A percentile compares a stretch with the other conserved stretches of the same genome.
These are phyloP conservation scores for Caerostris darwini DNA, from an alignment of 1,140 invertebrate species.

Conservation along the genomic window DNA sequence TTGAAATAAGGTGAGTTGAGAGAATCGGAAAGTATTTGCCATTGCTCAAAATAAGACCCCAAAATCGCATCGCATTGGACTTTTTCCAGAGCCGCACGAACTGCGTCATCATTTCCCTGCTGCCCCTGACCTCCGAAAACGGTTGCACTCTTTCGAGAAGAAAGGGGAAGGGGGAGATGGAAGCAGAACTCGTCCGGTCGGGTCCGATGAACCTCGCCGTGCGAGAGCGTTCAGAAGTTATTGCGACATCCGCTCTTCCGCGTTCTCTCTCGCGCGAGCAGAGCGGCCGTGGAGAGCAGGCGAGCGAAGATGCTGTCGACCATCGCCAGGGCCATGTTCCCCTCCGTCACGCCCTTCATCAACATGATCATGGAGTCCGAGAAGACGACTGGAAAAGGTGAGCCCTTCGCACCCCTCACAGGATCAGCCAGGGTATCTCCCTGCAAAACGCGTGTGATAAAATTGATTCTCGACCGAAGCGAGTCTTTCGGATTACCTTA, in stretches of 20 bases:
- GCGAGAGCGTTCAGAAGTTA: background rate
- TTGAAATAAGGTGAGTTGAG: too few relatives aligned
- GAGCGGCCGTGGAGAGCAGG: background rate
- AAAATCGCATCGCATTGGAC: too few relatives aligned
- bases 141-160: too few relatives aligned
- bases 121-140: too few relatives aligned
- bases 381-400: slow-evolving; percentile 43
- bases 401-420: background rate
- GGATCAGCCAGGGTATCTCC: too few relatives aligned
- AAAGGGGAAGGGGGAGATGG: background rate
- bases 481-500: too few relatives aligned
- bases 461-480: too few relatives aligned
- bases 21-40: too few relatives aligned
- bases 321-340: slow-evolving; percentile 67
- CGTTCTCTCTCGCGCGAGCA: background rate
- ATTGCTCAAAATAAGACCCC: too few relatives aligned
- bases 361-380: slow-evolving; percentile 69
- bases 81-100: too few relatives aligned
- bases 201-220: slow-evolving; percentile 45
- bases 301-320: slow-evolving; percentile 44
- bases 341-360: slow-evolving; percentile 59
- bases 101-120: too few relatives aligned
- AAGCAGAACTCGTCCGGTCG: slow-evolving; percentile 35
- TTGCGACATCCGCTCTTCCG: slow-evolving; percentile 12
- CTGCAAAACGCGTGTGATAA: too few relatives aligned